Evolutionary conservation across 2,797 vertebrate species (phyloP), one percentile per base, ranked within the genome.

Genomic region (Decapterus maruadsi): DNA sequence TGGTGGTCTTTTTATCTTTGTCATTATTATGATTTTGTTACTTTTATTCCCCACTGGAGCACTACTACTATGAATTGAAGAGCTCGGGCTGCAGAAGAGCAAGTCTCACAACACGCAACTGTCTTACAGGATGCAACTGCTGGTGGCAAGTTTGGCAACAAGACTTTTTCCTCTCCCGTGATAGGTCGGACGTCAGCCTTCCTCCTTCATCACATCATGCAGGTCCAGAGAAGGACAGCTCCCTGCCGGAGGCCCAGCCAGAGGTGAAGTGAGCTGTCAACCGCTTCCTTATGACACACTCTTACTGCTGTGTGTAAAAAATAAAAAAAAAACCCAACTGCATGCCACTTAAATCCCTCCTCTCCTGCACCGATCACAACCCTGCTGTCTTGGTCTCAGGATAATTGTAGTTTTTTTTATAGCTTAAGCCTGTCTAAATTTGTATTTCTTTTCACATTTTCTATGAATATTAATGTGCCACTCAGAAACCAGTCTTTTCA

Each of bases 1-100:
- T 36, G 6, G 8, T n/a, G n/a, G n/a, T n/a, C n/a, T 26, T 26
- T 26, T 36, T 36, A 8, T 36, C 8, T 8, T 36, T 36, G 8
- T 36, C 34, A 36, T 36, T 36, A 36, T 7, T 36, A 1, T 36
- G 7, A 36, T 8, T 36, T 36, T 36, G 34, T 36, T 1, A 36
- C 77, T 82, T 76, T 84, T 86, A 72, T 70, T 72, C 72, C 77
- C 78, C 75, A 74, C 72, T 87, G 77, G 82, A 89, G 81, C 68
- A 29, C 72, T 85, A 81, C 82, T n/a, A n/a, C n/a, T n/a, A 91
- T 84, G 72, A 86, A 88, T 83, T 59, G 72, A 70, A 69, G 77
- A 78, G 83, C 82, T 53, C 29, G 57, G 54, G 74, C 64, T 74
- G 69, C 77, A 83, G 64, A 73, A 45, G 60, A 84, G 60, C 67